These are phyloP conservation scores for Cossypha dichroa DNA, from an alignment of 2,797 vertebrate species.

Conservation along the genomic window DNA sequence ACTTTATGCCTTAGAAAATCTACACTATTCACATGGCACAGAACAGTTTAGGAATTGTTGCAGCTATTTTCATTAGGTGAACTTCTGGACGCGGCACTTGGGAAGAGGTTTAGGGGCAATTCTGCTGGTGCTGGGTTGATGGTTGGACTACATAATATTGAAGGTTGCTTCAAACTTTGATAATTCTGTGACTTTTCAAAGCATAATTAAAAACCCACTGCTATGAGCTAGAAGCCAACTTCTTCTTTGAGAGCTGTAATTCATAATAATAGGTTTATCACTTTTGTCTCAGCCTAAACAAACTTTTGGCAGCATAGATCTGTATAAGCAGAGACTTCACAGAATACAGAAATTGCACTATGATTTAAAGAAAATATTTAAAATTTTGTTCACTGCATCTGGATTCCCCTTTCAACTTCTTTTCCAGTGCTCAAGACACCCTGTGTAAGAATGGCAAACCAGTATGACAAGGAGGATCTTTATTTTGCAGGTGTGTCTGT, in stretches of 20 bases:
- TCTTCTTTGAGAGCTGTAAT: not conserved
- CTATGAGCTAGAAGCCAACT: not conserved
- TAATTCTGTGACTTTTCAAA: not conserved
- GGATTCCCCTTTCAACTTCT: not conserved
- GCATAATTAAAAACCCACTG: not conserved
- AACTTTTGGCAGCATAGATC: not conserved
- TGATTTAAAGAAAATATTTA: not conserved
- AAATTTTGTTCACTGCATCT: not conserved
- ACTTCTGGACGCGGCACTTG: not conserved
- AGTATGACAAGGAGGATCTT: not conserved
- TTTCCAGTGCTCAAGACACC: not conserved
- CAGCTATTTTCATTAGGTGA: not conserved
- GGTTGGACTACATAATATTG: not conserved
- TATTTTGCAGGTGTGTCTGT: not conserved
- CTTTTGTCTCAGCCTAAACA: not conserved
- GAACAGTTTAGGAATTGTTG: not conserved
- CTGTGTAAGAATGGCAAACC: not conserved
- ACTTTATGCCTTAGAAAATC: too few relatives aligned
- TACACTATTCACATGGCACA: not conserved
- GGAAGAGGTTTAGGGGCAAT: not conserved
- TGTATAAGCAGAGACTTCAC: not conserved
- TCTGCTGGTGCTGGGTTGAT: too few relatives aligned
- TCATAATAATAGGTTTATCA: not conserved
- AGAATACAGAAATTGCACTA: not conserved
- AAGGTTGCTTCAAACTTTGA: not conserved